Evolutionary conservation across 2,888 invertebrate species (phyloP), one percentile per base, ranked within the genome.

Genomic region (Drosophila paranaensis): DNA sequence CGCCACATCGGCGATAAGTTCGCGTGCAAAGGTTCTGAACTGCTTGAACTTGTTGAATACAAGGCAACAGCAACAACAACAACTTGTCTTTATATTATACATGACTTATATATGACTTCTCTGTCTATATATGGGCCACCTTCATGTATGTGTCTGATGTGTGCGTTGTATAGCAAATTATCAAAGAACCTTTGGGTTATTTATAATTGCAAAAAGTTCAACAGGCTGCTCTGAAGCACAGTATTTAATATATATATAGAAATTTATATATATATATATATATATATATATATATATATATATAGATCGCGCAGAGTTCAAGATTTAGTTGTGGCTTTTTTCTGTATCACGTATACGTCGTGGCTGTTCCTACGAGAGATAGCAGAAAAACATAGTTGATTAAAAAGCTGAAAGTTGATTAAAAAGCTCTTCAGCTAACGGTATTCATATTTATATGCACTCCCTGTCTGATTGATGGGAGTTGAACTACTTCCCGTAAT

Each of bases 11-110:
- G 85, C 77, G 90, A 90, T 85, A 85, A 88, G 90, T 85, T 90
- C 77, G 83, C 73, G 89, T 75, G 81, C 90, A 88, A 90, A 90
- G 90, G 90, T 89, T 77, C 65, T 89, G 90, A 90, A 90, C 89
- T 70, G 73, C 81, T 75, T 85, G 88, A 88, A 85, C 83, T 85
- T 82, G 86, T 80, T 71, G 71, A 80, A 62, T 43, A 62, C 77
- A 80, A 80, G 65, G 71, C 76, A 60, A 48, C 51, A 35, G 48
- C 42, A 46, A 45, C 37, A 55, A 25, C 46, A 46, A 39, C 50
- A 60, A 25, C 33, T 8, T 51, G 50, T 48, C 42, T 53, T 10
- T 39, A 35, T 79, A 40, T 79, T 78, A 62, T 74, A 64, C 69
- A 69, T 60, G 61, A 45, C 61, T 39, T 56, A 13, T 55, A 55